Conservation (phyloP, 2,797 vertebrate species). For the Fistularia tabacaria region DNA sequence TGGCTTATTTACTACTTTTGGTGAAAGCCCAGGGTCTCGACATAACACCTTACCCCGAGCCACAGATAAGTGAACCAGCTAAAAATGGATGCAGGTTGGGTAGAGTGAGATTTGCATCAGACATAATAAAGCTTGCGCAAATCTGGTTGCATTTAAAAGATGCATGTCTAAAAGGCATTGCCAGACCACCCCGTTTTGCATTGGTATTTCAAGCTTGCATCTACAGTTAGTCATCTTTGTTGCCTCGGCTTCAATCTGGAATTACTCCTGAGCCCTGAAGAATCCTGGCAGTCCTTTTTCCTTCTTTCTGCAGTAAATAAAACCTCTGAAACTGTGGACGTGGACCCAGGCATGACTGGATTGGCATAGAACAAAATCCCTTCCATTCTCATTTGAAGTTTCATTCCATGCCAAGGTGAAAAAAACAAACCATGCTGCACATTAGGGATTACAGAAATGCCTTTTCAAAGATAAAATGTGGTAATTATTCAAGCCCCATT, state of each 20-base stretch:
- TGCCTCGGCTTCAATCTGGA: slow-evolving; percentile 35
- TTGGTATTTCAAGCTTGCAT: slow-evolving; percentile 48
- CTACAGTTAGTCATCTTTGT: slow-evolving; percentile 3
- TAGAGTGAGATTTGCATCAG: not conserved
- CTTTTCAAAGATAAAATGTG: slow-evolving; percentile 51
- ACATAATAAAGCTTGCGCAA: not conserved
- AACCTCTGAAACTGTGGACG: slow-evolving; percentile 64
- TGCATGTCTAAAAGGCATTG: slow-evolving; percentile 35
- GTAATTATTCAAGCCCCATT: slow-evolving; percentile 59
- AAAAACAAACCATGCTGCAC: slow-evolving; percentile 37
- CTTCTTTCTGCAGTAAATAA: slow-evolving; percentile 50
- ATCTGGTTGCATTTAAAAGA: slow-evolving; percentile 28
- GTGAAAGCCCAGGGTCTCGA: slow-evolving; percentile 46
- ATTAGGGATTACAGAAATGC: slow-evolving; percentile 54
- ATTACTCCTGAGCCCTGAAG: slow-evolving; percentile 53
- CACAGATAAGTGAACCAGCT: slow-evolving; percentile 40
- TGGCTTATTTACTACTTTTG: slow-evolving; percentile 35
- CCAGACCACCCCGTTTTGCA: slow-evolving; percentile 37
- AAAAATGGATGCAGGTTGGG: too few species aligned
- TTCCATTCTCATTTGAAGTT: slow-evolving; percentile 61
- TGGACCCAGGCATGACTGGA: slow-evolving; percentile 65
- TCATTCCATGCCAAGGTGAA: slow-evolving; percentile 38
- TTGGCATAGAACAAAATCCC: slow-evolving; percentile 60
- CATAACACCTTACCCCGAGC: slow-evolving; percentile 49
- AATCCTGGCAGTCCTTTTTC: slow-evolving; percentile 62